Conservation (phyloP, 2,113 vertebrate species). For the Rhinogobius similis region DNA sequence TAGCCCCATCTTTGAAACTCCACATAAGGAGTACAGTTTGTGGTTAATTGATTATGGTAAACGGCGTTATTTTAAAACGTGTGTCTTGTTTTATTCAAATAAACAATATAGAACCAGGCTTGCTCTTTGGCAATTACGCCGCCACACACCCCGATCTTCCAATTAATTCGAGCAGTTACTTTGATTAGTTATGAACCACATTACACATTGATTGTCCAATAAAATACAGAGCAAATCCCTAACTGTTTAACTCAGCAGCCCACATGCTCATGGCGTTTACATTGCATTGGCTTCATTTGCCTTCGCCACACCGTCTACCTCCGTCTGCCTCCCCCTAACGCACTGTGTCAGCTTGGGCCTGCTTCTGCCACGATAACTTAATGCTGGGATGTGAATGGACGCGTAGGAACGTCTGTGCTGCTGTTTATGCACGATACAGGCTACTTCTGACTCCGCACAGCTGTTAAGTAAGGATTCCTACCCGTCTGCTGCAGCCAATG, state of each 20-base stretch:
- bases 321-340: slow-evolving; percentile 41
- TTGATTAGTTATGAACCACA: background rate
- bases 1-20: background rate
- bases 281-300: slow-evolving; percentile 24
- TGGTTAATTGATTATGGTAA: background rate
- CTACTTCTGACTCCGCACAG: slow-evolving; percentile 34
- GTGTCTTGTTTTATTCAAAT: background rate
- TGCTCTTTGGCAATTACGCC: background rate
- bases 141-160: background rate
- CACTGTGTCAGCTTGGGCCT: slow-evolving; percentile 42
- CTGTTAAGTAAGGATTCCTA: slow-evolving; percentile 26
- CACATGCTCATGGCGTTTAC: slow-evolving; percentile 23
- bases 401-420: slow-evolving; percentile 20
- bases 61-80: background rate
- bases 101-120: background rate
- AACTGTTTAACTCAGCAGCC: slow-evolving; percentile 2
- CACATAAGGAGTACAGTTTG: background rate
- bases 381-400: background rate
- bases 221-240: background rate
- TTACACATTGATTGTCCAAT: background rate
- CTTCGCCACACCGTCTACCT: slow-evolving; percentile 17
- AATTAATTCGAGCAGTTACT: background rate
- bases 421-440: slow-evolving; percentile 19
- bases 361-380: slow-evolving; percentile 39
- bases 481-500: slow-evolving; percentile 23